phyloP scores from a whole-genome alignment of 2,113 vertebrate species.

The Bombycilla garrulus region DNA sequence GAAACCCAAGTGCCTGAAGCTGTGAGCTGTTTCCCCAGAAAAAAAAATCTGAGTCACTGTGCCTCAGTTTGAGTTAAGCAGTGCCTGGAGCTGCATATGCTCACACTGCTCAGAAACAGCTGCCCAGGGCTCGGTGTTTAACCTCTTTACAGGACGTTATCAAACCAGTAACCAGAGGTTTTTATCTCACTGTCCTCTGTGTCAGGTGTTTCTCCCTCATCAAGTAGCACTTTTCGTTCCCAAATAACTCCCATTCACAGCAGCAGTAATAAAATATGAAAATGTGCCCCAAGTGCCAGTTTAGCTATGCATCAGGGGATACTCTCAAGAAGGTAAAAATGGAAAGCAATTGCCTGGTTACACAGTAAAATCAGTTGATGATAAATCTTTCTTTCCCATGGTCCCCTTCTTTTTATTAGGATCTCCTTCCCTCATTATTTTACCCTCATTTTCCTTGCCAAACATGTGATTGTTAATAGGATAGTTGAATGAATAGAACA shows the following conservation, averaged over 20 bases:
- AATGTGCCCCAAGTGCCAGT: neutral
- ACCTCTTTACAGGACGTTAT: neutral
- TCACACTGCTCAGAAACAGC: neutral
- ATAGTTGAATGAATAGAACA: neutral
- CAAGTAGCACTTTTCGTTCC: neutral
- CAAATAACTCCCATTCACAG: neutral
- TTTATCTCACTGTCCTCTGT: neutral
- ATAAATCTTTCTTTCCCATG: neutral
- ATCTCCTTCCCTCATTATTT: neutral
- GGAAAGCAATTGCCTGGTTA: neutral
- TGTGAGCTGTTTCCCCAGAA: neutral
- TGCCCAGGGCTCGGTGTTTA: neutral
- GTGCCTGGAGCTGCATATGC: accelerated
- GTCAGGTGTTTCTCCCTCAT: neutral
- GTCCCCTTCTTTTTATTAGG: neutral
- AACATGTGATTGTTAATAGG: neutral
- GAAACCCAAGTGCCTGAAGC: neutral
- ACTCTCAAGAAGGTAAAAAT: neutral
- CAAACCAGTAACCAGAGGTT: neutral
- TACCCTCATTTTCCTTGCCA: neutral
- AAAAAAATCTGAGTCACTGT: neutral
- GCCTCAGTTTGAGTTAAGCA: neutral
- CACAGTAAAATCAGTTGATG: neutral
- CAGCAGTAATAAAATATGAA: neutral
- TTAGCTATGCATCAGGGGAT: neutral